Percentiles rank a stretch among this genome's conserved stretches.
Evolutionary conservation across 1,140 invertebrate species (phyloP).

Genomic region (Apis florea): DNA sequence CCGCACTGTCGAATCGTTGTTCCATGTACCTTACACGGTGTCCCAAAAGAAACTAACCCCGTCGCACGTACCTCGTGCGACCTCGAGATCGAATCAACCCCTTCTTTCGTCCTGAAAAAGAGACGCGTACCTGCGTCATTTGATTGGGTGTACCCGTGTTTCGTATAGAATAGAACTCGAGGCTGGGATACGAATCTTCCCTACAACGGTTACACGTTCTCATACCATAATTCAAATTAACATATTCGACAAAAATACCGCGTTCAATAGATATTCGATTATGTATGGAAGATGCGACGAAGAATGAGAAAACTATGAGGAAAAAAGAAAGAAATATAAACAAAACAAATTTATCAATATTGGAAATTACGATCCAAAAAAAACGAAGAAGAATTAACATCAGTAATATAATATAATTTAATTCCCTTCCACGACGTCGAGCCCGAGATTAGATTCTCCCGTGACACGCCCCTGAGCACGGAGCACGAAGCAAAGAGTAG

Average conservation of each 20-base stretch:
- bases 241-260: background rate
- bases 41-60: slow-evolving; percentile 59
- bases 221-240: background rate
- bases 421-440: background rate
- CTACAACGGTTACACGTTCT: background rate
- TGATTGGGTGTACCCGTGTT: slow-evolving; percentile 60
- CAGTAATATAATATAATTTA: slow-evolving; percentile 23
- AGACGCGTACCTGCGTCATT: slow-evolving; percentile 60
- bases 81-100: slow-evolving; percentile 54
- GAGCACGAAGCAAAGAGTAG: slow-evolving; percentile 37
- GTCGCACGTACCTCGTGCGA: slow-evolving; percentile 17
- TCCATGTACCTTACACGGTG: slow-evolving; percentile 27
- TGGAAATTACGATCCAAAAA: no score
- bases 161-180: slow-evolving; percentile 30
- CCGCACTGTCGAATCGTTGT: slow-evolving; percentile 3
- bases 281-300: no score
- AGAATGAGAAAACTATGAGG: no score
- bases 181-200: background rate
- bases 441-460: slow-evolving; percentile 26
- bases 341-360: no score
- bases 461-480: background rate
- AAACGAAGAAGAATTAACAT: background rate
- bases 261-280: no score
- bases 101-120: slow-evolving; percentile 48
- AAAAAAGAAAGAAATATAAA: no score